A percentile compares a stretch with the other conserved stretches of the same genome.
Conservation (phyloP, 1,140 invertebrate species). For the Achatina immaculata region DNA sequence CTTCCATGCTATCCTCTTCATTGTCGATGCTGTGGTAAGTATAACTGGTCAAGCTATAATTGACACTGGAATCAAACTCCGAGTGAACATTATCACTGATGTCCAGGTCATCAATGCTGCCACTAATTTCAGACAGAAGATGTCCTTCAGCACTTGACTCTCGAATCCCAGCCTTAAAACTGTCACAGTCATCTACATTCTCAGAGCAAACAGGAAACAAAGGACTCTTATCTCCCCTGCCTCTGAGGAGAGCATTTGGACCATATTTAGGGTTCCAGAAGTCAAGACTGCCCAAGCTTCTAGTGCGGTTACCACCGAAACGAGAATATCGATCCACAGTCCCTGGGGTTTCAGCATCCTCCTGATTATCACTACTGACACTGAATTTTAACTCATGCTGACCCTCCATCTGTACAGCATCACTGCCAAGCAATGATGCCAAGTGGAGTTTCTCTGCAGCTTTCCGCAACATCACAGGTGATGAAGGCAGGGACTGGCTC, state of each 20-base stretch:
- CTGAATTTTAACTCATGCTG: background rate
- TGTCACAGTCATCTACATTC: background rate
- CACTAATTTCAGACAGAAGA: background rate
- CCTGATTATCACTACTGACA: background rate
- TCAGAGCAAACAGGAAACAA: background rate
- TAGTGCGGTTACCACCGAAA: conserved; percentile 5
- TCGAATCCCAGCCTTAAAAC: background rate
- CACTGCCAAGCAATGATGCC: conserved; percentile 61
- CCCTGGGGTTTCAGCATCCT: background rate
- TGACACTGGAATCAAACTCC: background rate
- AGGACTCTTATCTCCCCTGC: background rate
- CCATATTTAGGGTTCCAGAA: conserved; percentile 15
- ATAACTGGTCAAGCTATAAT: background rate
- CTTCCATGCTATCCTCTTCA: background rate
- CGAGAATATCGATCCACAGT: background rate
- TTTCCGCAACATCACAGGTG: conserved; percentile 60
- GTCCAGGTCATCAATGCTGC: background rate
- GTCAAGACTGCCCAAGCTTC: conserved; percentile 15
- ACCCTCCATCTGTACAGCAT: background rate
- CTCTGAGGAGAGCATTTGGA: background rate
- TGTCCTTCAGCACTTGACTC: background rate
- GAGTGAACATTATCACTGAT: background rate
- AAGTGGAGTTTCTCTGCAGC: conserved; percentile 62
- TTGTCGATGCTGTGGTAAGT: background rate
- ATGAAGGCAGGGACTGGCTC: conserved; percentile 62